phyloP scores from a whole-genome alignment of 2,797 vertebrate genomes.

The Merluccius polli region DNA sequence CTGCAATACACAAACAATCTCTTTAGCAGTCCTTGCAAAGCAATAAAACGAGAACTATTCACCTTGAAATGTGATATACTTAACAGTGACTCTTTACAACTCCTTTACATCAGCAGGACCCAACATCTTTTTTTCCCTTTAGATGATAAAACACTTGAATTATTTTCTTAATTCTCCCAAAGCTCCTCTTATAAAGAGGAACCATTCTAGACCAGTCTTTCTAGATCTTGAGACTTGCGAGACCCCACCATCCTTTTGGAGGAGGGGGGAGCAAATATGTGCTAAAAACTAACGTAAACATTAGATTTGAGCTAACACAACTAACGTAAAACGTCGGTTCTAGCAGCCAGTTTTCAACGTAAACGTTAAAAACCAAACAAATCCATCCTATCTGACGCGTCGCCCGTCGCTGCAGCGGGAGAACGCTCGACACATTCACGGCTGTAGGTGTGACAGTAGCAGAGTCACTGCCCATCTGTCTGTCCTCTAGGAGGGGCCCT shows the following conservation, averaged over 20 bases:
- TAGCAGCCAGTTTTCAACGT: slow-evolving; percentile 24
- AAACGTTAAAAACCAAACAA: slow-evolving; percentile 40
- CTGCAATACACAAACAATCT: slow-evolving; percentile 22
- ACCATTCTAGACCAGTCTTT: slow-evolving; percentile 18
- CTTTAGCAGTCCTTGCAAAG: slow-evolving; percentile 41
- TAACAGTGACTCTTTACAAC: slow-evolving; percentile 51
- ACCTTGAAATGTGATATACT: slow-evolving; percentile 36
- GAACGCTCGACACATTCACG: slow-evolving; percentile 51
- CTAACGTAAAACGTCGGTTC: background rate
- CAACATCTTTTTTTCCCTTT: slow-evolving; percentile 64
- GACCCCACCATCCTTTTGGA: background rate
- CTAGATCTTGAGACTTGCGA: slow-evolving; percentile 27
- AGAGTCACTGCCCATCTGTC: slow-evolving; percentile 23
- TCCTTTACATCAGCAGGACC: slow-evolving; percentile 74
- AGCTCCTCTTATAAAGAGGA: slow-evolving; percentile 5
- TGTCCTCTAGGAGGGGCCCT: slow-evolving; percentile 18
- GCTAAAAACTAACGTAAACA: background rate
- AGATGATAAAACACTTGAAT: slow-evolving; percentile 42
- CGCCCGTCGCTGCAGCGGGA: slow-evolving; percentile 20
- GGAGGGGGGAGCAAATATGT: background rate
- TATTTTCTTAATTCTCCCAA: slow-evolving; percentile 33
- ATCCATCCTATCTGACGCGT: slow-evolving; percentile 12
- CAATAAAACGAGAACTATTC: slow-evolving; percentile 16
- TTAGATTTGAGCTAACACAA: background rate
- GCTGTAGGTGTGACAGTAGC: slow-evolving; percentile 51